Base-by-base conservation (phyloP, 2,888 invertebrate genomes). In the Tridacna crocea region DNA sequence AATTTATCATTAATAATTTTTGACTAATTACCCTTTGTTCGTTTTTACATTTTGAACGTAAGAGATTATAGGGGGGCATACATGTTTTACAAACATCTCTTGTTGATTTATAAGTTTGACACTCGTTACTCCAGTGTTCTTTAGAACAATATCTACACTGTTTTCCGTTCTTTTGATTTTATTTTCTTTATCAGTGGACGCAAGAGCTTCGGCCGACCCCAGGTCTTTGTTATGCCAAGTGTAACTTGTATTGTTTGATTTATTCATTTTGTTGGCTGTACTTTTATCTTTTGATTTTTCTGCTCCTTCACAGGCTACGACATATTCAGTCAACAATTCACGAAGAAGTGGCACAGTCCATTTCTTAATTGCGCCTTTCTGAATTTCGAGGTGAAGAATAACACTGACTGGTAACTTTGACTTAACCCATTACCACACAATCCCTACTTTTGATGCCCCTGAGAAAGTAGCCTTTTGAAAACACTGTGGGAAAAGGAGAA, bases 71-170 rank as follows among this genome's bases (percentile, higher is more conserved):
- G n/a, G n/a, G n/a, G n/a, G n/a, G n/a, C n/a, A n/a, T n/a, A n/a
- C n/a, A n/a, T n/a, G n/a, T n/a, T 15, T 17, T 19, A 48, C 79
- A 82, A 22, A 79, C 79, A 27, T 82, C 82, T 61, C 79, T 82
- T 51, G 51, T 55, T 55, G 55, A 55, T 55, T 55, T 55, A 55
- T 55, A 55, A 55, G 15, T 19, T n/a, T 17, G 24, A 36, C 79
- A 82, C 27, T 82, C 76, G 47, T 82, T 79, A 68, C 76, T 79
- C 79, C 77, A 83, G 60, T 79, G 77, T n/a, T 13, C 12, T 11
- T 47, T 27, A 15, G 66, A 11, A 77, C 79, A 79, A 24, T 77
- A 79, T 75, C 72, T 61, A 68, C 83, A 80, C 55, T 68, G 24
- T 11, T 55, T 36, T 19, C 6, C 22, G 4, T 58, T 36, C 17